phyloP scores from a whole-genome alignment of 2,113 vertebrate genomes.

The Pteruthius melanotis region DNA sequence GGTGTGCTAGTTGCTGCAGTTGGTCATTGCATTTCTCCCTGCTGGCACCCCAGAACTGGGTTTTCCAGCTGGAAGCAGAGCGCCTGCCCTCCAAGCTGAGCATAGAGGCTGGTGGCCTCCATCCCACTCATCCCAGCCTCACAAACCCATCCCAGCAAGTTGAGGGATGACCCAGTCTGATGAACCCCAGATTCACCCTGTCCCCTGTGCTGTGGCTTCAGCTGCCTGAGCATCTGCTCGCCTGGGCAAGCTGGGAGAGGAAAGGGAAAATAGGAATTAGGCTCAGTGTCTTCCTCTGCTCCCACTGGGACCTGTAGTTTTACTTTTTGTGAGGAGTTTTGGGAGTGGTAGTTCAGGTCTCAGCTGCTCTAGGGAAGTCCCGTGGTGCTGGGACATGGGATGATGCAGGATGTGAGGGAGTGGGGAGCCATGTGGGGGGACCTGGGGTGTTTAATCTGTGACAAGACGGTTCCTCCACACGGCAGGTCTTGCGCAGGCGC shows the following conservation, averaged over 20 bases:
- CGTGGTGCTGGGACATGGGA: neutral
- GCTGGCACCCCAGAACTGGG: neutral
- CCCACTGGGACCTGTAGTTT: neutral
- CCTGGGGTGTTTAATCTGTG: neutral
- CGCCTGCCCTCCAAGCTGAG: neutral
- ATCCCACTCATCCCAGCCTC: neutral
- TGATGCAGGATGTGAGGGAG: conserved; percentile 1
- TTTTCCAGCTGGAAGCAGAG: neutral
- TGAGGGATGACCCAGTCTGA: accelerated
- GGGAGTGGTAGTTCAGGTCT: neutral
- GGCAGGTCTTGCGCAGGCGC: neutral
- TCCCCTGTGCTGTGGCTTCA: neutral
- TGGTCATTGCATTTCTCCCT: accelerated
- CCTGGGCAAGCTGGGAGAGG: neutral
- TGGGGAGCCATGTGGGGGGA: neutral
- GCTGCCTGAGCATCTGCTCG: neutral
- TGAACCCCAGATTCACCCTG: neutral
- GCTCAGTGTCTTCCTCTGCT: neutral
- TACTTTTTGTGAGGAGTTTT: neutral
- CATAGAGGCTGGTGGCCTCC: neutral
- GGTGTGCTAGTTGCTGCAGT: accelerated
- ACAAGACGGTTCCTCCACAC: neutral
- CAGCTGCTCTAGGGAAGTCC: neutral
- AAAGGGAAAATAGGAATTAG: neutral
- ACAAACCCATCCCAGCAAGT: accelerated